A percentile compares a stretch with the other conserved stretches of the same genome.
These are phyloP conservation scores for Melangyna quadrimaculata DNA, from an alignment of 2,888 invertebrate genomes.

Conservation along the genomic window DNA sequence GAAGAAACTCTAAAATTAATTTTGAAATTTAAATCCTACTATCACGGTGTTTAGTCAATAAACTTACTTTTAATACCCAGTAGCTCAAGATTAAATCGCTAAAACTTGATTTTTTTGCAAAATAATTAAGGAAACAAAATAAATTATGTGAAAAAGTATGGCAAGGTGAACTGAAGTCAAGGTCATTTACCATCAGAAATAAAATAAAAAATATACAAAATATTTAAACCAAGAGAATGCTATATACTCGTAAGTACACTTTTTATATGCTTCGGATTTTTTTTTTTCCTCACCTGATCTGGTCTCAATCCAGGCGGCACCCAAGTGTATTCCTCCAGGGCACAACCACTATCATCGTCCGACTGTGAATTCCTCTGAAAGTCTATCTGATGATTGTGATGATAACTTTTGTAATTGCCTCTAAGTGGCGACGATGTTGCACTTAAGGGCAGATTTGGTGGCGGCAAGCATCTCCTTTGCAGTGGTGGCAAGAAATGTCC, in stretches of 20 bases:
- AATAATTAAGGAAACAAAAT: neutral
- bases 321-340: conserved; percentile 99
- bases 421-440: conserved; percentile 79
- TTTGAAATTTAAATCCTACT: neutral
- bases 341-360: conserved; percentile 98
- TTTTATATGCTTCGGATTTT: neutral
- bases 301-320: conserved; percentile 97
- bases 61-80: neutral
- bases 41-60: too few relatives aligned
- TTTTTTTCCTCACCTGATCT: conserved; percentile 90
- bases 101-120: neutral
- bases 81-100: too few relatives aligned
- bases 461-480: conserved; percentile 81
- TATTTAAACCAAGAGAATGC: neutral
- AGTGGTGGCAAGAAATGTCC: conserved; percentile 76
- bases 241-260: neutral
- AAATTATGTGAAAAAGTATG: neutral
- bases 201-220: too few relatives aligned
- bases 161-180: neutral
- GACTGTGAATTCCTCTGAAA: conserved; percentile 94
- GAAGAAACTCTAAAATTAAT: neutral
- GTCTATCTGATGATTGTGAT: conserved; percentile 82
- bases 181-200: neutral
- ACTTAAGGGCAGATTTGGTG: conserved; percentile 77
- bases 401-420: conserved; percentile 78